Conservation (phyloP, 2,113 vertebrate genomes). For the Cololabis saira region DNA sequence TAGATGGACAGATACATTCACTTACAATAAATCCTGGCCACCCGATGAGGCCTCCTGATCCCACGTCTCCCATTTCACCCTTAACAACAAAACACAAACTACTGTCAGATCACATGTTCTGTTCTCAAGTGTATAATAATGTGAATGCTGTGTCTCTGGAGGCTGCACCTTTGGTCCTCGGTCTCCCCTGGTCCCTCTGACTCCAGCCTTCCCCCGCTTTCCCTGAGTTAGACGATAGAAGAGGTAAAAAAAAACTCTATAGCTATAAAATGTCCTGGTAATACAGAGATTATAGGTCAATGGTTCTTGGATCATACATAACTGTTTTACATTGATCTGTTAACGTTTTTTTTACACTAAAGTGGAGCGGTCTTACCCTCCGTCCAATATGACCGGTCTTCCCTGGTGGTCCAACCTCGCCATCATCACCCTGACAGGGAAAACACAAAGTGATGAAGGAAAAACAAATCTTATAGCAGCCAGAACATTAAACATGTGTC, state of each 20-base stretch:
- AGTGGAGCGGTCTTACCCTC: conserved; percentile 75
- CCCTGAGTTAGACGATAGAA: conserved; percentile 81
- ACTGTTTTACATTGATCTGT: no score
- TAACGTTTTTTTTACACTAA: no score
- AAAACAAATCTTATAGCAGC: neutral
- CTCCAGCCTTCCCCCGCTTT: conserved; percentile 85
- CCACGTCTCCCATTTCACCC: conserved; percentile 81
- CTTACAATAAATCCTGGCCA: conserved; percentile 86
- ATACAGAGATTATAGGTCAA: no score
- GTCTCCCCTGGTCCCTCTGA: conserved; percentile 78
- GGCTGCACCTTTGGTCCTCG: conserved; percentile 85
- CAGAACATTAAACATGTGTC: no score
- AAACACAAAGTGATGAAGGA: conserved; percentile 9
- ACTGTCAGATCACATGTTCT: conserved; percentile 1
- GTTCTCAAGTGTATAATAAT: neutral
- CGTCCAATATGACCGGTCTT: conserved; percentile 78
- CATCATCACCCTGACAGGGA: conserved; percentile 78
- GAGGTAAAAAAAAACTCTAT: no score
- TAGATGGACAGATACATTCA: conserved; percentile 22
- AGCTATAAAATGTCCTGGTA: no score
- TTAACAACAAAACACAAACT: conserved; percentile 51
- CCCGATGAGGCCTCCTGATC: conserved; percentile 77
- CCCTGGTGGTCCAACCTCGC: conserved; percentile 76
- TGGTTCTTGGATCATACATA: no score
- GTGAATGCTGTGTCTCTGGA: neutral